Evolutionary conservation across 2,113 vertebrate genomes (phyloP).

Genomic region (Spea multiplicata): DNA sequence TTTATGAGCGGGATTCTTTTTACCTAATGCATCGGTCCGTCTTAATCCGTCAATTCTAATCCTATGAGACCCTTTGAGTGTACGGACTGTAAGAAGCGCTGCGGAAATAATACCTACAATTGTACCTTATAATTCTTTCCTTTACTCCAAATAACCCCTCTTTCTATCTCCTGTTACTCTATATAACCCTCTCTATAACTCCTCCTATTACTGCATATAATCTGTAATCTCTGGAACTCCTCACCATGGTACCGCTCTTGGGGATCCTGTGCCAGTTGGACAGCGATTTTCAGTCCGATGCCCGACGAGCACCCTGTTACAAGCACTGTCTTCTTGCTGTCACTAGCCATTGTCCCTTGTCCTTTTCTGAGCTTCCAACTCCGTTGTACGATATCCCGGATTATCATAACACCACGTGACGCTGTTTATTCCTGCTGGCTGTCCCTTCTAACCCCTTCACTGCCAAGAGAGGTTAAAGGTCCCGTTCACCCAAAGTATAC

Average conservation of each 20-base stretch:
- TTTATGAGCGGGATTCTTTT: too few species aligned
- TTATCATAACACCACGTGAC: slow-evolving; percentile 40
- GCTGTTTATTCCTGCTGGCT: slow-evolving; percentile 15
- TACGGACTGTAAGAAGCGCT: too few species aligned
- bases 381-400: slow-evolving; percentile 35
- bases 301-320: slow-evolving; percentile 80
- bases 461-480: slow-evolving; percentile 30
- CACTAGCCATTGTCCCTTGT: slow-evolving; percentile 41
- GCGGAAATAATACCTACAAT: too few species aligned
- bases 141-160: neutral
- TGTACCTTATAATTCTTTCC: neutral
- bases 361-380: slow-evolving; percentile 17
- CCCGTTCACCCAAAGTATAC: neutral
- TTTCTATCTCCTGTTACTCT: neutral
- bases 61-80: too few species aligned
- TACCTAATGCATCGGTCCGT: too few species aligned
- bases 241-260: slow-evolving; percentile 71
- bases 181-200: slow-evolving; percentile 1
- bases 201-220: neutral
- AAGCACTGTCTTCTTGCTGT: slow-evolving; percentile 61
- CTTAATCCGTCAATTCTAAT: too few species aligned
- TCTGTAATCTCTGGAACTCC: neutral
- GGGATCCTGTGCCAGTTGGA: slow-evolving; percentile 71
- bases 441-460: slow-evolving; percentile 40
- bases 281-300: slow-evolving; percentile 74